Percentiles rank a stretch among this genome's conserved stretches.
phyloP scores from a whole-genome alignment of 2,113 vertebrate genomes.

The Calypte anna region DNA sequence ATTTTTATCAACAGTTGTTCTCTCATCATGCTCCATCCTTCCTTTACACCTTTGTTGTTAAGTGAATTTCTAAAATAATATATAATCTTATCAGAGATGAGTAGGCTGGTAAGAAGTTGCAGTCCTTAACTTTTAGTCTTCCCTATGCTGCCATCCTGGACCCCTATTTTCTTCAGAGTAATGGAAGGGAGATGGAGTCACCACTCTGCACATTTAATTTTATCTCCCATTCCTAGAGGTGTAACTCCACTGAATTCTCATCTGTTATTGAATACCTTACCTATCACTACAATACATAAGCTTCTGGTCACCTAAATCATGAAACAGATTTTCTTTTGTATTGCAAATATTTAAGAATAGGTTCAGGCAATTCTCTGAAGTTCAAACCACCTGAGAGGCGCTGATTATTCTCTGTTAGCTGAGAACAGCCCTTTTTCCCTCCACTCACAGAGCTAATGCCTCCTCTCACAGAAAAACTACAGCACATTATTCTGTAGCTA shows the following conservation, averaged over 20 bases:
- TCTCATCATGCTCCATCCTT: background rate
- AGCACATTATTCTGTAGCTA: constrained; percentile 1
- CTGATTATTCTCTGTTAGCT: background rate
- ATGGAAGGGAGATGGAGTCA: background rate
- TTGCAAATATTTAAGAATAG: background rate
- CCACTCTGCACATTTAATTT: background rate
- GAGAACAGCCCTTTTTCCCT: background rate
- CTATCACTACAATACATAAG: background rate
- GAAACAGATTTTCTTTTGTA: background rate
- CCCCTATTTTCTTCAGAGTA: background rate
- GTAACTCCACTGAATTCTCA: background rate
- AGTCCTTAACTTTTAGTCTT: background rate
- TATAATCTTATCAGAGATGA: background rate
- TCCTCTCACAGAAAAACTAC: background rate
- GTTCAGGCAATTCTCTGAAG: background rate
- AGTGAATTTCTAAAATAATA: background rate
- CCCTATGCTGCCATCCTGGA: background rate
- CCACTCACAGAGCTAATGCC: background rate
- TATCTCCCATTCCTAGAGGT: background rate
- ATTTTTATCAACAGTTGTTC: background rate
- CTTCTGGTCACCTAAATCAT: background rate
- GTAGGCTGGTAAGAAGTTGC: background rate
- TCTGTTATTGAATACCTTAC: background rate
- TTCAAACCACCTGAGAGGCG: background rate
- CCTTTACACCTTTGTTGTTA: background rate